Percentiles rank a stretch among this genome's conserved stretches.
These are phyloP conservation scores for Synergus japonicus DNA, from an alignment of 2,888 invertebrate species.

Conservation along the genomic window DNA sequence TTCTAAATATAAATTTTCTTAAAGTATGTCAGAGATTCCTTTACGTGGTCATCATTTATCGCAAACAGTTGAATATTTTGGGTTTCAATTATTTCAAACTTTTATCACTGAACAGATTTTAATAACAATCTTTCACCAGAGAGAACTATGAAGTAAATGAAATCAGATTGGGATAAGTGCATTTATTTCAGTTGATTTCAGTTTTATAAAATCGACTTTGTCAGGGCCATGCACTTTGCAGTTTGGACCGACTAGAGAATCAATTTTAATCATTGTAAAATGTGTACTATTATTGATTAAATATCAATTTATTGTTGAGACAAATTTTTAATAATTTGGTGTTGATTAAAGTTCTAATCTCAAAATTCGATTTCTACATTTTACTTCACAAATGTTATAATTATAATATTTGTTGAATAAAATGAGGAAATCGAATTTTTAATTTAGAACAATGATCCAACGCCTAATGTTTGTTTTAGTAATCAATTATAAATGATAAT, in stretches of 20 bases:
- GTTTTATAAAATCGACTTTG: neutral
- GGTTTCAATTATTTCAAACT: neutral
- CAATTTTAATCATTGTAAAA: constrained; percentile 17
- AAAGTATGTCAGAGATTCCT: too few species aligned
- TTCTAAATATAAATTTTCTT: too few species aligned
- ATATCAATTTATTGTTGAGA: neutral
- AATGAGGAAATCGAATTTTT: too few species aligned
- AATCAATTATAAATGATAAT: too few species aligned
- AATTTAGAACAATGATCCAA: too few species aligned
- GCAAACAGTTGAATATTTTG: too few species aligned
- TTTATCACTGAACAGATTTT: neutral
- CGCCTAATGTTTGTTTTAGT: too few species aligned
- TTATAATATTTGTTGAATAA: too few species aligned
- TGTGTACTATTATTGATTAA: neutral
- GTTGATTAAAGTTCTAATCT: neutral
- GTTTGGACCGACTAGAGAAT: constrained; percentile 19
- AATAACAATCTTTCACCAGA: neutral
- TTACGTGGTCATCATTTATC: too few species aligned
- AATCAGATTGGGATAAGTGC: neutral
- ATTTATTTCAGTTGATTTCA: neutral
- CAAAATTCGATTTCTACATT: too few species aligned
- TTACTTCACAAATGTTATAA: too few species aligned
- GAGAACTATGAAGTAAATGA: neutral
- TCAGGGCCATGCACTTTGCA: constrained; percentile 23
- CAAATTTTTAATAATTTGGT: neutral